phyloP scores from a whole-genome alignment of 2,797 vertebrate species.

The Euthynnus affinis region DNA sequence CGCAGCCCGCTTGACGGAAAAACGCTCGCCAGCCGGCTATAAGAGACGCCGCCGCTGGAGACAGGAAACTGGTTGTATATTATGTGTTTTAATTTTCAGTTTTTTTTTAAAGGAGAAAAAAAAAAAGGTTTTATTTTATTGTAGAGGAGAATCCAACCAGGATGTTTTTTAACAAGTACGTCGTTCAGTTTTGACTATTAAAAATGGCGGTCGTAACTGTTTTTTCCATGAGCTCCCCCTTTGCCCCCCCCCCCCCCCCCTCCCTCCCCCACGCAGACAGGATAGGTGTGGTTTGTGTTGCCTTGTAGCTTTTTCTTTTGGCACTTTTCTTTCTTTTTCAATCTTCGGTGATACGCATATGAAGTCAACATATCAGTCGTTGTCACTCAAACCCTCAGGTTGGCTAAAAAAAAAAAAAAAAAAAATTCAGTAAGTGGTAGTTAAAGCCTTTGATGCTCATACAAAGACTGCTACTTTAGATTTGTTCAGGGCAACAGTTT shows the following conservation, averaged over 20 bases:
- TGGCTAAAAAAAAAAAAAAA: constrained; percentile 22
- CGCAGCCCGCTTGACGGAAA: constrained; percentile 30
- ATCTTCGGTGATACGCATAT: constrained; percentile 21
- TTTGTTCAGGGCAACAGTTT: constrained; percentile 35
- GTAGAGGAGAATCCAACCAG: constrained; percentile 69
- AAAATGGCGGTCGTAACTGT: constrained; percentile 57
- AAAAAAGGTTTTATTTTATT: constrained; percentile 84
- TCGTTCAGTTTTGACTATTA: constrained; percentile 64
- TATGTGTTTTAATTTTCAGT: constrained; percentile 82
- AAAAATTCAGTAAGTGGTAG: constrained; percentile 11
- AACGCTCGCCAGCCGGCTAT: constrained; percentile 33
- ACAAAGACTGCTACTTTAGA: neutral
- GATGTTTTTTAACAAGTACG: constrained; percentile 80
- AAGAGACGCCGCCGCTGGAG: constrained; percentile 43
- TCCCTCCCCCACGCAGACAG: constrained; percentile 42
- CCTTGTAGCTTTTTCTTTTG: constrained; percentile 52
- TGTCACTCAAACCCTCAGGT: constrained; percentile 51
- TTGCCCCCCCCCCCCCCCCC: constrained; percentile 7
- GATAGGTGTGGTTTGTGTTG: constrained; percentile 67
- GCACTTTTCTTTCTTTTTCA: constrained; percentile 63
- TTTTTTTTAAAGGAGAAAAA: constrained; percentile 53
- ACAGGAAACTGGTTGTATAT: constrained; percentile 76
- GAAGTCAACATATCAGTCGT: constrained; percentile 49
- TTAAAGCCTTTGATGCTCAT: constrained; percentile 34
- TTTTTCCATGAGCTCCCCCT: constrained; percentile 42